Evolutionary conservation across 2,797 vertebrate species (phyloP), one percentile per base, ranked within the genome.

Genomic region (Danio kyathit): DNA sequence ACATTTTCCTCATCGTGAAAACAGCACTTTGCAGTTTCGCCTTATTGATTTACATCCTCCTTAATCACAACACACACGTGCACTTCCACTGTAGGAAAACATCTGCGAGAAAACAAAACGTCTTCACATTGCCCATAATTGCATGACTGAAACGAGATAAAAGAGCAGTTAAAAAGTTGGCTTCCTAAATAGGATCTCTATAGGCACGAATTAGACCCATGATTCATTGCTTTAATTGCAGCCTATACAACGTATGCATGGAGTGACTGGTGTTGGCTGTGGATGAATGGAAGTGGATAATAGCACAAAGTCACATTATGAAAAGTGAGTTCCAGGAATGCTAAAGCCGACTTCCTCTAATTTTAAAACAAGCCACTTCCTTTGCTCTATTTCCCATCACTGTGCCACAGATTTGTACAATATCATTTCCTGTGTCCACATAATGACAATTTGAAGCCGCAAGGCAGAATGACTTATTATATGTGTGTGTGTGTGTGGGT

Each of bases 341-440:
- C 46, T 60, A 11, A 51, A 43, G 64, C 14, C 38, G 72, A 54
- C 73, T 70, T 77, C 19, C 80, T 72, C 51, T 64, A 12, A 82
- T 56, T 82, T 69, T 75, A 75, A 60, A 54, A 75, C 43, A 51
- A 75, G 48, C 70, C 75, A 77, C 64, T 83, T 71, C 59, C 65
- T 59, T 44, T 69, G 40, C 73, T 65, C 60, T 10, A 59, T 44
- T 82, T 82, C 51, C 72, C 72, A 59, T 79, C 59, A 69, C 64
- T 63, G 69, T n/a, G 65, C 48, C 72, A 80, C 48, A 83, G 41
- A 83, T 64, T 80, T 51, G 57, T 76, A 65, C 72, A 71, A 71
- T 64, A 71, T 83, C 46, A 71, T 78, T 76, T 83, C 79, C 82
- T 81, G 61, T 76, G 70, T 74, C 80, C 79, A 59, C 76, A 82